Conservation (phyloP, 2,797 vertebrate genomes). For the Lindbergichthys nudifrons region DNA sequence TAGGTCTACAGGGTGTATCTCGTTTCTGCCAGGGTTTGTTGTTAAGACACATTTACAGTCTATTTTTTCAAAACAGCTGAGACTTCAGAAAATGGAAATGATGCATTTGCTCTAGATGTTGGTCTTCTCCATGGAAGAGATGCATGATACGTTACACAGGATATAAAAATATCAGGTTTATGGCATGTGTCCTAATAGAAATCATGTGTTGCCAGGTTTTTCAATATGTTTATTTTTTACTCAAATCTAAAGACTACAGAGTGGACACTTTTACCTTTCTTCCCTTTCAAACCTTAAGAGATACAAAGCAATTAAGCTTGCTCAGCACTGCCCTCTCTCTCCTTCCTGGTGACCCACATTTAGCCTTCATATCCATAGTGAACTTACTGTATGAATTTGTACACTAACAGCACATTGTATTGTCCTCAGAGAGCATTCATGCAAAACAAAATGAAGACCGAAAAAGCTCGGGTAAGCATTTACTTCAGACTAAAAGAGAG, state of each 20-base stretch:
- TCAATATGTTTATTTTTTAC: constrained; percentile 16
- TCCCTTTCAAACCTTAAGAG: constrained; percentile 42
- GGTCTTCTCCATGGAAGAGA: constrained; percentile 48
- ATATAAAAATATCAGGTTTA: constrained; percentile 30
- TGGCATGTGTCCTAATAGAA: constrained; percentile 13
- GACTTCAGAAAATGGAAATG: constrained; percentile 51
- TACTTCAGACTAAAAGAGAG: constrained; percentile 23
- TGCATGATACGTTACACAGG: constrained; percentile 52
- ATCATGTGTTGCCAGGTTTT: constrained; percentile 4
- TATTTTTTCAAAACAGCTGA: constrained; percentile 63
- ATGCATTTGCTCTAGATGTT: constrained; percentile 66
- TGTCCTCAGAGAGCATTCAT: constrained; percentile 54
- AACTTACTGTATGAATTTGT: constrained; percentile 49
- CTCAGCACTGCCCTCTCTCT: constrained; percentile 56
- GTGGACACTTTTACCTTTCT: constrained; percentile 15
- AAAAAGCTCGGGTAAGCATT: constrained; percentile 59
- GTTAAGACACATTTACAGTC: constrained; percentile 53
- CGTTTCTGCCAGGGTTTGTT: constrained; percentile 66
- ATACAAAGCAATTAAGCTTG: constrained; percentile 66
- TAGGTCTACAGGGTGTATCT: constrained; percentile 46
- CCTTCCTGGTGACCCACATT: constrained; percentile 69
- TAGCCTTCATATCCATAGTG: constrained; percentile 57
- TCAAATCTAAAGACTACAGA: neutral
- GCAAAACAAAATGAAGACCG: constrained; percentile 45
- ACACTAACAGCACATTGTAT: constrained; percentile 59